These are phyloP conservation scores for Mola mola DNA, from an alignment of 2,113 vertebrate species.

Conservation along the genomic window DNA sequence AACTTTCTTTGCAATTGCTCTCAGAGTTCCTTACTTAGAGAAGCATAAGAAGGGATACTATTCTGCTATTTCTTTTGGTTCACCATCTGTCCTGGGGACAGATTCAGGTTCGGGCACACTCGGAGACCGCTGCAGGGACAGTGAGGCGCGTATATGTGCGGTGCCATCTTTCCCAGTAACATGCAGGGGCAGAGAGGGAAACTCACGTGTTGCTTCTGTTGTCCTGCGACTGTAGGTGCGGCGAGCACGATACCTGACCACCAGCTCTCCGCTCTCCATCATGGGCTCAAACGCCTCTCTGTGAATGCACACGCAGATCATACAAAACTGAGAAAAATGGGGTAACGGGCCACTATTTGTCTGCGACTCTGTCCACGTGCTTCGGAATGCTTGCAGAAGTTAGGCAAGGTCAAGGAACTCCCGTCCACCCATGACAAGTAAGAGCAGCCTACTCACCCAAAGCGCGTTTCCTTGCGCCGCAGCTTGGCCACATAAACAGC, in stretches of 20 bases:
- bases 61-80: neutral
- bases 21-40: too few species aligned
- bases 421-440: constrained; percentile 37
- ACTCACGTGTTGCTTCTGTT: constrained; percentile 90
- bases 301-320: constrained; percentile 1
- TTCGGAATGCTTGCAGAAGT: constrained; percentile 14
- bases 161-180: constrained; percentile 4
- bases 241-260: constrained; percentile 89
- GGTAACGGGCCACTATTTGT: constrained; percentile 15
- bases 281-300: constrained; percentile 91
- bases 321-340: neutral
- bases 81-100: constrained; percentile 5
- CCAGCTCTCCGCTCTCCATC: constrained; percentile 90
- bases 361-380: too few species aligned
- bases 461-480: constrained; percentile 89
- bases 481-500: constrained; percentile 85
- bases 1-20: too few species aligned
- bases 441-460: constrained; percentile 81
- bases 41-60: constrained; percentile 2
- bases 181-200: neutral
- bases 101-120: constrained; percentile 40
- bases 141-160: neutral
- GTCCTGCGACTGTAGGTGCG: constrained; percentile 91
- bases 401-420: constrained; percentile 27
- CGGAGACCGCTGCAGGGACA: constrained; percentile 10